These are phyloP conservation scores for Trissoscelio sp. DNA, from an alignment of 2,888 invertebrate species.

Conservation along the genomic window DNA sequence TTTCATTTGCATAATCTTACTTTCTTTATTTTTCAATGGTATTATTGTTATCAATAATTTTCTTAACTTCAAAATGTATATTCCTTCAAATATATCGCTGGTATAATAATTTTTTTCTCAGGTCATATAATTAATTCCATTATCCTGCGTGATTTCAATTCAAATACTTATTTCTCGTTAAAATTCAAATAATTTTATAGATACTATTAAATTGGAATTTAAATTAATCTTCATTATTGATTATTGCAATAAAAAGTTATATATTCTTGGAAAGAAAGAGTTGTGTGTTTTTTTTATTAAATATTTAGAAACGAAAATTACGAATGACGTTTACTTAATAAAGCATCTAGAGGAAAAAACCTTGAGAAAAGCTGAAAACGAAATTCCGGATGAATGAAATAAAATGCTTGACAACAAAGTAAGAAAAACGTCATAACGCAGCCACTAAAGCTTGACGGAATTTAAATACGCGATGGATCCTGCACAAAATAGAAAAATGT, in stretches of 20 bases:
- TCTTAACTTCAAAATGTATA: not conserved
- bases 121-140: not conserved
- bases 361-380: not conserved
- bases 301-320: slow-evolving; percentile 1
- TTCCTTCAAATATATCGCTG: not conserved
- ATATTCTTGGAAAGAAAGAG: not conserved
- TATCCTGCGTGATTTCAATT: slow-evolving; percentile 10
- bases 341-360: not conserved
- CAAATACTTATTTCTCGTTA: slow-evolving; percentile 2
- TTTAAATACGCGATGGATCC: not conserved
- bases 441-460: not conserved
- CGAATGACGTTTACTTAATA: slow-evolving; percentile 10
- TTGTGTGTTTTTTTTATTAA: no score
- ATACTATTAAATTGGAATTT: slow-evolving; percentile 15
- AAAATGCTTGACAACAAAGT: not conserved
- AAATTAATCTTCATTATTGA: slow-evolving; percentile 36
- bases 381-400: no score
- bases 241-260: slow-evolving; percentile 10
- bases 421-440: not conserved
- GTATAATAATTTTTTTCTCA: slow-evolving; percentile 9
- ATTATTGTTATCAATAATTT: slow-evolving; percentile 17
- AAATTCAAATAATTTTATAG: slow-evolving; percentile 2
- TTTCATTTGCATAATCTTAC: slow-evolving; percentile 47
- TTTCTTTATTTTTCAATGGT: slow-evolving; percentile 26
- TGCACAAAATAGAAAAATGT: not conserved